Evolutionary conservation across 2,888 invertebrate species (phyloP), one percentile per base, ranked within the genome.

Genomic region (Myathropa florea): DNA sequence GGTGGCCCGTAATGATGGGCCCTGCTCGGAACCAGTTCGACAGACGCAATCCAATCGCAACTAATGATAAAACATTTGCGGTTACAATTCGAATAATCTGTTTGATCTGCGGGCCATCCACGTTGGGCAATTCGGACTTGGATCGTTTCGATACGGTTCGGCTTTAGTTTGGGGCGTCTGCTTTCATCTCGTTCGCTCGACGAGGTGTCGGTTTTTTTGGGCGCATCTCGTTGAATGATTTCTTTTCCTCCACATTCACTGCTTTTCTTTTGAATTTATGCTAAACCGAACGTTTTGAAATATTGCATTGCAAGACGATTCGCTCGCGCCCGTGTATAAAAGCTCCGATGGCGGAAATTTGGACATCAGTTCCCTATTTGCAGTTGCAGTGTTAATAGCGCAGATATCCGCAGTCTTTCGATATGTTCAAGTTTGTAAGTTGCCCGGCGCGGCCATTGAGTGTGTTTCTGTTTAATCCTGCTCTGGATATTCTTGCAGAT

Each of bases 401-500:
- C 26, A 36, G 61, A 59, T 21, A 33, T 46, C 33, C 6, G 24
- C 39, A 46, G 46, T 46, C 46, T 18, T 59, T 59, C 9, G 26
- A 36, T 7, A 70, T 70, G 70, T 70, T 59, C 36, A 70, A 70
- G 24, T 36, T 70, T 70, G 70, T 70, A 70, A 70, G 70, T 70
- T n/a, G 1, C 7, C 12, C 23, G 7, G 28, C 12, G 18, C n/a
- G 33, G 7, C 12, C 12, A 53, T 28, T 30, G 14, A 53, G 12
- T 46, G 53, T 21, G n/a, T 33, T 36, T 4, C 12, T 28, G 26
- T 55, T 70, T 55, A 30, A 60, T 14, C 61, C 36, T 59, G 60
- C 21, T 46, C 64, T 68, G 61, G 53, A 89, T 46, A 65, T 89
- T 60, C 21, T 65, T 3, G 71, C 85, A 70, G 84, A 89, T 33